Conservation (phyloP, 2,888 invertebrate genomes). For the Pandemis heparana region DNA sequence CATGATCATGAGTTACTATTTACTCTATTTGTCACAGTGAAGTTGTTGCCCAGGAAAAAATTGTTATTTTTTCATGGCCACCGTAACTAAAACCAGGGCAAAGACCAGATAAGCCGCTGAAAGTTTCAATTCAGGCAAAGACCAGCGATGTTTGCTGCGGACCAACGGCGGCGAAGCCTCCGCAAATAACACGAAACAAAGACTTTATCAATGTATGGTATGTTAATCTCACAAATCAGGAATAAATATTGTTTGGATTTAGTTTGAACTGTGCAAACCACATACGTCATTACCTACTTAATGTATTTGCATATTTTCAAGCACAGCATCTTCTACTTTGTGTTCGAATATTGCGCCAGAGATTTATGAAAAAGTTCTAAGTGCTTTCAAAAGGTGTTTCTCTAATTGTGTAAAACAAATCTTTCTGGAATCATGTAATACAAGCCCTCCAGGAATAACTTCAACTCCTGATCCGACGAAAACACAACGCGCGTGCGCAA, state of each 20-base stretch:
- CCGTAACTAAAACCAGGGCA: conserved; percentile 14
- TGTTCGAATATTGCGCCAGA: no score
- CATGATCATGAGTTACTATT: not conserved
- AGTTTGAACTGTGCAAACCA: not conserved
- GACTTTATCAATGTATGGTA: conserved; percentile 15
- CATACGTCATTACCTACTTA: not conserved
- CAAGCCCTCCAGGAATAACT: no score
- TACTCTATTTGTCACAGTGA: not conserved
- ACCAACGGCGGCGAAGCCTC: not conserved
- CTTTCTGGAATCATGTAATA: no score
- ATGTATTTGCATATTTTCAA: not conserved
- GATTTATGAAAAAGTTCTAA: no score
- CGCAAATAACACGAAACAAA: conserved; percentile 30
- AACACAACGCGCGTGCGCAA: no score
- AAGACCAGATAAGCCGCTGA: conserved; percentile 20
- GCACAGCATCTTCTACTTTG: not conserved
- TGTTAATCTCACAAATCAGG: conserved; percentile 1
- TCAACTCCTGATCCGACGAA: no score
- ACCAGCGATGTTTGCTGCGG: conserved; percentile 13
- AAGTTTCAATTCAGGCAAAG: conserved; percentile 20
- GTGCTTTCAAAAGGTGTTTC: no score
- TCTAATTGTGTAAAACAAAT: no score
- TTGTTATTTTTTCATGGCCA: conserved; percentile 1
- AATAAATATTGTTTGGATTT: conserved; percentile 16
- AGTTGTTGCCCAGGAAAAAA: not conserved